Conservation (phyloP, 1,140 invertebrate species). For the Drosophila neocordata region DNA sequence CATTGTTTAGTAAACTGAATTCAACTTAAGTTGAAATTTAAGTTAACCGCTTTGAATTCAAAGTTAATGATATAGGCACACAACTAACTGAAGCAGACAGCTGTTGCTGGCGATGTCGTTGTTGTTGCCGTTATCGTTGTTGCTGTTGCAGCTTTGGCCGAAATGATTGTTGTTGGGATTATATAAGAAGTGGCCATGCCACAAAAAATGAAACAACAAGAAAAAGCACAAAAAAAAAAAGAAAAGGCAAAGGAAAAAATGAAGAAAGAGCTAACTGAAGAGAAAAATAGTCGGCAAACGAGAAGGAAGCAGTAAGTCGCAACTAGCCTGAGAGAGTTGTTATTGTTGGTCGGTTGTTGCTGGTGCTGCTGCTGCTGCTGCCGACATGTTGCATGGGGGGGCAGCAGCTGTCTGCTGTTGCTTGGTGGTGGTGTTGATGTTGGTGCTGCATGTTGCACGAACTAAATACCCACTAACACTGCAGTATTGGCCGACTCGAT, state of each 20-base stretch:
- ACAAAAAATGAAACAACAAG: conserved; percentile 50
- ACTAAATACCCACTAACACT: conserved; percentile 74
- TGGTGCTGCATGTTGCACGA: conserved; percentile 62
- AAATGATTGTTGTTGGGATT: conserved; percentile 75
- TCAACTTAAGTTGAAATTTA: not conserved
- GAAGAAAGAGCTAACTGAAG: conserved; percentile 36
- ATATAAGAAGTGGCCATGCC: conserved; percentile 80
- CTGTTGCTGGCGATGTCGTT: conserved; percentile 34
- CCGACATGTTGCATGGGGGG: not conserved
- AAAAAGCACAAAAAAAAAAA: conserved; percentile 53
- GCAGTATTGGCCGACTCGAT: conserved; percentile 17
- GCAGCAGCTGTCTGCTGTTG: not conserved
- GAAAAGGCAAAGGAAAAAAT: conserved; percentile 25
- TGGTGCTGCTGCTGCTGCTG: not conserved
- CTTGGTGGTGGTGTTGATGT: not conserved
- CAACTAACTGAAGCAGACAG: conserved; percentile 41
- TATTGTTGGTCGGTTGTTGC: not conserved
- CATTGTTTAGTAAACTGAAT: not conserved
- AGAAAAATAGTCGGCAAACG: conserved; percentile 44
- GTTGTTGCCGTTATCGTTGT: conserved; percentile 14
- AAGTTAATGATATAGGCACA: conserved; percentile 62
- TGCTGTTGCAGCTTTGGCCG: conserved; percentile 68
- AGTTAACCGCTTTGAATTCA: not conserved
- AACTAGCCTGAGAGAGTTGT: conserved; percentile 13
- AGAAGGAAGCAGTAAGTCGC: conserved; percentile 61